phyloP scores from a whole-genome alignment of 2,797 vertebrate species.

The Fringilla coelebs region DNA sequence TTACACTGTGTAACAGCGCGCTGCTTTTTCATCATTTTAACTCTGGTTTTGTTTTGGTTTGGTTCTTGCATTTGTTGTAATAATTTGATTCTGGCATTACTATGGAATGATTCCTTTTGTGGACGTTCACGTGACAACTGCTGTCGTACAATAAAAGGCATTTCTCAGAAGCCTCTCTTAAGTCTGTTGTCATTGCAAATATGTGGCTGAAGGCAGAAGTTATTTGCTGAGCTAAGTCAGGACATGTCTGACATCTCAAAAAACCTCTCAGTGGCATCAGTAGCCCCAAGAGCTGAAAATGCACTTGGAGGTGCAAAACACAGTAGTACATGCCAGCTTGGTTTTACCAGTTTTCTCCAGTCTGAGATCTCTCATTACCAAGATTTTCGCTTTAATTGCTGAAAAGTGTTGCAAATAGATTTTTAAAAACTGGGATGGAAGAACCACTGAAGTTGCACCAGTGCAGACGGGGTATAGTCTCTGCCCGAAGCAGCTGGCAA shows the following conservation, averaged over 20 bases:
- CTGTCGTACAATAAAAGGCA: conserved; percentile 45
- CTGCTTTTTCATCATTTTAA: conserved; percentile 22
- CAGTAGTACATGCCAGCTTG: background rate
- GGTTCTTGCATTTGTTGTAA: conserved; percentile 16
- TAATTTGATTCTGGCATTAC: background rate
- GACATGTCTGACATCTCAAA: background rate
- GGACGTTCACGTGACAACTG: background rate
- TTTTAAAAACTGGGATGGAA: background rate
- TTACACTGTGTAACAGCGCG: background rate
- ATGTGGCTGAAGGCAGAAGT: background rate
- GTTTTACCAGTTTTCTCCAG: background rate
- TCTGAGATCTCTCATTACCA: background rate
- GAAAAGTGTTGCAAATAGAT: background rate
- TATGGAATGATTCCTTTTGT: background rate
- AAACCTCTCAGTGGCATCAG: background rate
- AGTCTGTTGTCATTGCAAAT: background rate
- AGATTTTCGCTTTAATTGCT: background rate
- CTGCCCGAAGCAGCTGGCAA: background rate
- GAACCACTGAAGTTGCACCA: background rate
- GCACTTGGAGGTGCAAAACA: background rate
- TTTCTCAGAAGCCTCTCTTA: background rate
- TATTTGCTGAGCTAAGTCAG: background rate
- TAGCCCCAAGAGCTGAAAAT: background rate
- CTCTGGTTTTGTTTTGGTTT: background rate
- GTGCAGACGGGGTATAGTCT: background rate